Conservation (phyloP, 2,797 vertebrate species). For the Mus minutoides region DNA sequence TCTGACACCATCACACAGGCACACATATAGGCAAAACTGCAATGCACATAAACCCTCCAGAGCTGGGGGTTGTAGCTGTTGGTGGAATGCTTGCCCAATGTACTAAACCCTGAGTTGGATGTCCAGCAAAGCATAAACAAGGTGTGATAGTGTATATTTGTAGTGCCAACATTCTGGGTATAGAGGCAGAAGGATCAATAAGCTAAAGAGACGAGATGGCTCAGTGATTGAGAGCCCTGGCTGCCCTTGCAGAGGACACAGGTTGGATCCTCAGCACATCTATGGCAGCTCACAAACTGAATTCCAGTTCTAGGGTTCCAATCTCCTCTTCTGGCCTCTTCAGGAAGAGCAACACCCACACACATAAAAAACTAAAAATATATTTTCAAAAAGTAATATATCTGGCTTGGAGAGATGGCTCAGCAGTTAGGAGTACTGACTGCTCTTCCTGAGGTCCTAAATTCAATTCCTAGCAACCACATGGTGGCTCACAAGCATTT, state of each 20-base stretch:
- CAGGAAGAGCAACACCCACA: neutral
- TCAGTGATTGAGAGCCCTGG: neutral
- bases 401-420: neutral
- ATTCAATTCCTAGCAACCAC: neutral
- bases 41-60: neutral
- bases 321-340: neutral
- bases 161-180: neutral
- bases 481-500: neutral
- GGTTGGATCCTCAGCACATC: neutral
- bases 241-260: neutral
- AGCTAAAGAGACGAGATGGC: neutral
- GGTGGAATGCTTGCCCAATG: neutral
- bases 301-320: neutral
- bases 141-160: neutral
- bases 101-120: neutral
- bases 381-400: neutral
- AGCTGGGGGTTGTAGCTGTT: neutral
- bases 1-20: neutral
- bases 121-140: neutral
- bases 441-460: neutral
- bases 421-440: neutral
- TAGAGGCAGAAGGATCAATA: neutral
- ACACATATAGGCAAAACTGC: neutral
- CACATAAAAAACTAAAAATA: neutral
- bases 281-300: neutral